These are phyloP conservation scores for Macrophya annulata DNA, from an alignment of 2,888 invertebrate genomes.

Conservation along the genomic window DNA sequence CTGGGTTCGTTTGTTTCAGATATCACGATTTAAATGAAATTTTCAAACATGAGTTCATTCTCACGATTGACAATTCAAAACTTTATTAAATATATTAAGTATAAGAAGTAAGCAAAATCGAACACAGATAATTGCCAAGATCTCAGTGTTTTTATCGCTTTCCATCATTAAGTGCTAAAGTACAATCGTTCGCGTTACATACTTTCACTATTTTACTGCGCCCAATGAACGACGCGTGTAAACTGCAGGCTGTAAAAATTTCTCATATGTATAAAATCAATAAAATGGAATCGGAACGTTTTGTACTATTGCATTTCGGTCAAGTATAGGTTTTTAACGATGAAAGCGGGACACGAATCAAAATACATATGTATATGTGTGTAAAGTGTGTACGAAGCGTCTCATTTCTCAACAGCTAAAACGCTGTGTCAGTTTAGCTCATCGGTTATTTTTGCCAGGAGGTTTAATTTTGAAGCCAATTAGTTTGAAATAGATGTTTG, in stretches of 20 bases:
- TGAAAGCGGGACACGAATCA: conserved; percentile 26
- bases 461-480: conserved; percentile 50
- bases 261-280: neutral
- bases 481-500: conserved; percentile 25
- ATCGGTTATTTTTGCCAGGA: conserved; percentile 55
- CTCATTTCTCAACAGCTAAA: conserved; percentile 41
- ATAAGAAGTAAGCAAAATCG: no score
- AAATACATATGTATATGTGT: conserved; percentile 7
- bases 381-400: conserved; percentile 26
- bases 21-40: neutral
- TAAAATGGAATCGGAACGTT: conserved; percentile 34
- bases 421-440: conserved; percentile 51
- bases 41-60: neutral
- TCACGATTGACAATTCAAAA: neutral
- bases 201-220: conserved; percentile 2
- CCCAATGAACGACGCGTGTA: neutral
- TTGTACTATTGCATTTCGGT: conserved; percentile 29
- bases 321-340: conserved; percentile 4
- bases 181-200: conserved; percentile 20
- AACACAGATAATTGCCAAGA: conserved; percentile 9
- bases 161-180: conserved; percentile 44
- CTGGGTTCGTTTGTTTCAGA: conserved; percentile 16
- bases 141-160: conserved; percentile 1
- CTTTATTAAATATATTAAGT: no score
- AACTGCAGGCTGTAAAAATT: neutral